A percentile compares a stretch with the other conserved stretches of the same genome.
Conservation (phyloP, 2,797 vertebrate genomes). For the Alauda arvensis region DNA sequence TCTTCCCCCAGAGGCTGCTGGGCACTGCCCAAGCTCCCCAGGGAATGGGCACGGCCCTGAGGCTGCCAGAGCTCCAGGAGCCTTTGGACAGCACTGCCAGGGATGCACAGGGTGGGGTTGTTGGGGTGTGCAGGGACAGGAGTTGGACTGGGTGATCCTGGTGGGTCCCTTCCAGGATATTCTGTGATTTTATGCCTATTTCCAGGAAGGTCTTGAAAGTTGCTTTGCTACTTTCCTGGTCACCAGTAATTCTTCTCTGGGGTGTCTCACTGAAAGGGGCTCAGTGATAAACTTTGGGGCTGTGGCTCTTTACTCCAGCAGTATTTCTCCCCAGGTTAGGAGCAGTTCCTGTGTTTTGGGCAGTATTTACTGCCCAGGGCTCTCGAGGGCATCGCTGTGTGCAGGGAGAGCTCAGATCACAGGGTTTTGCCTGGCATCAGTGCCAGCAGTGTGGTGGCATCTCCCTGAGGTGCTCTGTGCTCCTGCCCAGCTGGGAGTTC, state of each 20-base stretch:
- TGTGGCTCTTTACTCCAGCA: background rate
- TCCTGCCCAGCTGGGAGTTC: background rate
- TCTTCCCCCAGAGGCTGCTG: background rate
- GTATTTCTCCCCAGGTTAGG: background rate
- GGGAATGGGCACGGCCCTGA: background rate
- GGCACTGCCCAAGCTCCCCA: background rate
- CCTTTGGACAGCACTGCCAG: background rate
- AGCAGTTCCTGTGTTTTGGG: background rate
- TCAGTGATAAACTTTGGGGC: background rate
- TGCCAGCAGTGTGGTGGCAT: background rate
- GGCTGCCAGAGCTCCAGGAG: background rate
- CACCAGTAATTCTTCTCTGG: background rate
- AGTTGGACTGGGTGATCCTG: fast-evolving
- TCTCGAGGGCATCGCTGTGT: background rate
- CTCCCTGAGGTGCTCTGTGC: fast-evolving
- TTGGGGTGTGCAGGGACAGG: background rate
- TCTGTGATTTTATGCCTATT: background rate
- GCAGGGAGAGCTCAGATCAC: background rate
- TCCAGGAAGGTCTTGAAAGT: background rate
- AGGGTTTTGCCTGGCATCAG: background rate
- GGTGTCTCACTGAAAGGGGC: background rate
- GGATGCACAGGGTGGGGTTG: background rate
- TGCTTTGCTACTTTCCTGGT: background rate
- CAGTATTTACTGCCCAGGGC: background rate
- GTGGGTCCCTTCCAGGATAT: background rate